Percentiles rank a stretch among this genome's conserved stretches.
phyloP scores from a whole-genome alignment of 2,113 vertebrate genomes.

The Aegotheles bennettii region DNA sequence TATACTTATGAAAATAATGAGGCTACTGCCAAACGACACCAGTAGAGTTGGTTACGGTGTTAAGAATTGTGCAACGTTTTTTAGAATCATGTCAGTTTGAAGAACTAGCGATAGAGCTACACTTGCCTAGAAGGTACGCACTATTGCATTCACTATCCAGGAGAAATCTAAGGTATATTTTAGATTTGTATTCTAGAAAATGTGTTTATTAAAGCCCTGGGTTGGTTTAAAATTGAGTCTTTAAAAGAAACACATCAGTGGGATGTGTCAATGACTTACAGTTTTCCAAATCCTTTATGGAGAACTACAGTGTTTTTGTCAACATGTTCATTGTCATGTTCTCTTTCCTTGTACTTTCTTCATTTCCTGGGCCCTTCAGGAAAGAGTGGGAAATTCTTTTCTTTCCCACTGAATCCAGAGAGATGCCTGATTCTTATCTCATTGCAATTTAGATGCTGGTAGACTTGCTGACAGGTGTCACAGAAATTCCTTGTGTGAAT shows the following conservation, averaged over 20 bases:
- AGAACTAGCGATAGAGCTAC: background rate
- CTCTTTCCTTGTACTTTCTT: background rate
- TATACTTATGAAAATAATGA: background rate
- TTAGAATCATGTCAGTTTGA: background rate
- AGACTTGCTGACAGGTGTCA: background rate
- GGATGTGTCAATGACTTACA: background rate
- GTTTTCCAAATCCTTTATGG: background rate
- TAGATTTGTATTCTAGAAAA: background rate
- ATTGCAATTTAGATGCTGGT: background rate
- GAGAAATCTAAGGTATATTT: background rate
- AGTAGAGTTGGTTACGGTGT: background rate
- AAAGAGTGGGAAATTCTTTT: background rate
- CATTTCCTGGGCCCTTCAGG: background rate
- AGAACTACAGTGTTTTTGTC: background rate
- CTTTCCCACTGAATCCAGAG: background rate
- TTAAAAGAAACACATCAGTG: background rate
- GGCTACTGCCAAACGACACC: background rate
- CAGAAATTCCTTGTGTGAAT: background rate
- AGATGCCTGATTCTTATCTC: background rate
- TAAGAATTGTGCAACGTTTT: background rate
- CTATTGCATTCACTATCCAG: background rate
- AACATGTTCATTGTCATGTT: background rate
- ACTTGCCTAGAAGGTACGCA: background rate
- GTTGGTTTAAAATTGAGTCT: background rate
- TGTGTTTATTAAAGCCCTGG: accelerated